These are phyloP conservation scores for Platygyra sinensis DNA, from an alignment of 64 coral and sea anemone genomes.

Conservation along the genomic window DNA sequence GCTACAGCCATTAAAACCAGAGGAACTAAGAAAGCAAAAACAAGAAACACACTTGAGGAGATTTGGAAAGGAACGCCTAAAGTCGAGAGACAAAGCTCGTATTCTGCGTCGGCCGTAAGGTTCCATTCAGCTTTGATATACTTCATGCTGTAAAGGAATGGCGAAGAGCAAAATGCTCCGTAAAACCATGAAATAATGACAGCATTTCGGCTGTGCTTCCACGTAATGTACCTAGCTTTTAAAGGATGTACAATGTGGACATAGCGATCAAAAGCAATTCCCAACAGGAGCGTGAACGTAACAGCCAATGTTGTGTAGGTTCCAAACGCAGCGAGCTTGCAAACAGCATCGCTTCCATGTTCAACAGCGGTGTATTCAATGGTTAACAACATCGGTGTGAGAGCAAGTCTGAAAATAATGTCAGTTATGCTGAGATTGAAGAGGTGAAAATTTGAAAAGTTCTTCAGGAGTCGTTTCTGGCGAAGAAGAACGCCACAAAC, in stretches of 20 bases:
- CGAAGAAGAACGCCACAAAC: constrained; percentile 15
- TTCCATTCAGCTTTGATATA: background rate
- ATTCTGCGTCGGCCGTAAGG: background rate
- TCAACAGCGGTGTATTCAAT: background rate
- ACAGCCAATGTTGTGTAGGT: constrained; percentile 13
- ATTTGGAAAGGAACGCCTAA: background rate
- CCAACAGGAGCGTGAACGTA: background rate
- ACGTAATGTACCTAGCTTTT: background rate
- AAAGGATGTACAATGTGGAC: constrained; percentile 11
- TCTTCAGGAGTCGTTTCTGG: constrained; percentile 3
- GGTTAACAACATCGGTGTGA: background rate
- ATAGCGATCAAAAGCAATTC: constrained; percentile 24
- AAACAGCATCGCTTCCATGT: background rate
- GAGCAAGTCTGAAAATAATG: background rate
- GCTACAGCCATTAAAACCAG: background rate
- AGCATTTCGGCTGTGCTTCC: constrained; percentile 5
- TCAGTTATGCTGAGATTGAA: background rate
- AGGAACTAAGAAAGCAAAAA: constrained; percentile 12
- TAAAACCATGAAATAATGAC: constrained; percentile 6
- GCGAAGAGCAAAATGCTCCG: constrained; percentile 1
- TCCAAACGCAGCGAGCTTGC: background rate
- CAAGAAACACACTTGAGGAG: background rate
- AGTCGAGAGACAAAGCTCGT: background rate
- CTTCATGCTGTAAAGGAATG: constrained; percentile 11
- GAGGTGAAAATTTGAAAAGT: constrained; percentile 27